Percentiles rank a stretch among this genome's conserved stretches.
Conservation (phyloP, 2,888 invertebrate species). For the Cancer borealis region DNA sequence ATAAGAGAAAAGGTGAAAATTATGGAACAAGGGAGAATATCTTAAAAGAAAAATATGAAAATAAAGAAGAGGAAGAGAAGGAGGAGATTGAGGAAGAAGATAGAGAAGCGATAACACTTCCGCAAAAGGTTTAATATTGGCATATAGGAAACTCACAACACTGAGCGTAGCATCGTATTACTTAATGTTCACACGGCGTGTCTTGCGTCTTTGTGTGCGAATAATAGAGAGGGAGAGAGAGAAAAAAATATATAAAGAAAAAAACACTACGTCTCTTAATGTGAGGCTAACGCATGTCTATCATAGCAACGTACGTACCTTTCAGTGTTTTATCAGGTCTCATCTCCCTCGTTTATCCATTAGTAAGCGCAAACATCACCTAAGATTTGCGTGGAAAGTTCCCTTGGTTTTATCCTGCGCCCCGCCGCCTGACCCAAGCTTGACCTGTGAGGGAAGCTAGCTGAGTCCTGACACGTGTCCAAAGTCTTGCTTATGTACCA, state of each 20-base stretch:
- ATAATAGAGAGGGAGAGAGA: slow-evolving; percentile 8
- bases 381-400: neutral
- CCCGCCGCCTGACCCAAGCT: neutral
- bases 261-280: neutral
- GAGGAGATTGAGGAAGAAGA: neutral
- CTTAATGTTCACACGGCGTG: neutral
- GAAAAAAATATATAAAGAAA: neutral
- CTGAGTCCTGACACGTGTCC: neutral
- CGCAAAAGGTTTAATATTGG: neutral
- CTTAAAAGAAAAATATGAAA: neutral
- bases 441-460: neutral
- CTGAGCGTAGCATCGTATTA: neutral
- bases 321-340: neutral
- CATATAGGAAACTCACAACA: neutral
- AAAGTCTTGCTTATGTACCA: neutral
- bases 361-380: neutral
- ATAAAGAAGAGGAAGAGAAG: neutral
- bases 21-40: too few relatives aligned
- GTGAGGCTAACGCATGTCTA: neutral
- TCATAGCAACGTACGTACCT: neutral
- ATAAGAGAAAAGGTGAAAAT: neutral
- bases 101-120: neutral
- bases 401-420: neutral
- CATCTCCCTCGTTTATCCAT: neutral
- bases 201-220: neutral